A percentile compares a stretch with the other conserved stretches of the same genome.
Conservation (phyloP, 1,140 invertebrate species). For the Aphaenogaster rudis region DNA sequence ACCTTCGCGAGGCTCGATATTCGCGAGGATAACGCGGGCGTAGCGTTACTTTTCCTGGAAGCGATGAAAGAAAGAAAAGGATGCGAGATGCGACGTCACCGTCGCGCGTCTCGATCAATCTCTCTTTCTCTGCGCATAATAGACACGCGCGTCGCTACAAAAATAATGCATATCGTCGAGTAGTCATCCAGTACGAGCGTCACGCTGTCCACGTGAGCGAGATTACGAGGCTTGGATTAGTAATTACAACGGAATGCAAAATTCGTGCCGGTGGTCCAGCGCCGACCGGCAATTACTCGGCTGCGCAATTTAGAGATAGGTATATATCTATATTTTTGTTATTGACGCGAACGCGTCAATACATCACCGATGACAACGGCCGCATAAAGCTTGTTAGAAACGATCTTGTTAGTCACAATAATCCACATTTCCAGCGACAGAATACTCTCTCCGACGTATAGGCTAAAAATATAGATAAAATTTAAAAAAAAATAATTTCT, state of each 20-base stretch:
- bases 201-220: constrained; percentile 44
- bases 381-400: neutral
- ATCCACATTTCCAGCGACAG: neutral
- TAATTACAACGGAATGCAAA: constrained; percentile 71
- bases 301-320: constrained; percentile 7
- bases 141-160: neutral
- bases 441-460: neutral
- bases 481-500: neutral
- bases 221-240: constrained; percentile 57
- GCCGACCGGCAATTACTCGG: constrained; percentile 50
- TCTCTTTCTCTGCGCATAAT: constrained; percentile 3
- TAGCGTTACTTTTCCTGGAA: neutral
- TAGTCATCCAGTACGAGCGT: constrained; percentile 34
- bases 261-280: constrained; percentile 15
- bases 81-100: constrained; percentile 19
- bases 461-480: neutral
- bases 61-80: neutral
- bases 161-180: constrained; percentile 3
- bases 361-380: constrained; percentile 25
- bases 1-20: constrained; percentile 10
- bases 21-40: constrained; percentile 25
- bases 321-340: constrained; percentile 8
- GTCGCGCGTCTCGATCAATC: constrained; percentile 1
- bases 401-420: neutral
- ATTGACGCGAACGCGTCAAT: neutral